Evolutionary conservation across 1,140 invertebrate genomes (phyloP).

Genomic region (Drosophila kohkoa): DNA sequence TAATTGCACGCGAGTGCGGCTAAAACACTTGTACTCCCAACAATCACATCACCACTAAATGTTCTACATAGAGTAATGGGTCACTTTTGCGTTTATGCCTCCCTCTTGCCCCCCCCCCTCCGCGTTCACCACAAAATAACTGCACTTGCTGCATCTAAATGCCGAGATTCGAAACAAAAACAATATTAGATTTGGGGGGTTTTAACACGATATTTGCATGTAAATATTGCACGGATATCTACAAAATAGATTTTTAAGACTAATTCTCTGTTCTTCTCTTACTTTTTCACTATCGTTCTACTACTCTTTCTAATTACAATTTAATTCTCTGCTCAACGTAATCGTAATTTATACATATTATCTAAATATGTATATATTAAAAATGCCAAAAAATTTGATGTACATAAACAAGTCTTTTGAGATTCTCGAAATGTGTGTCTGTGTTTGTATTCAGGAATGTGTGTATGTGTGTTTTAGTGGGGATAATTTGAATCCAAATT

Average conservation of each 20-base stretch:
- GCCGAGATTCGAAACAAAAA: slow-evolving; percentile 67
- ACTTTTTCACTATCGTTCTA: too few species aligned
- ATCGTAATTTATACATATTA: slow-evolving; percentile 12
- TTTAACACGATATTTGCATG: slow-evolving; percentile 63
- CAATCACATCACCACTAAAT: neutral
- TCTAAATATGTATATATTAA: slow-evolving; percentile 21
- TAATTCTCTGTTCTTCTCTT: neutral
- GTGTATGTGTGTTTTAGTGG: slow-evolving; percentile 45
- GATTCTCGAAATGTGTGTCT: slow-evolving; percentile 70
- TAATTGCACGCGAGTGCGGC: slow-evolving; percentile 50
- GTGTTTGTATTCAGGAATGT: slow-evolving; percentile 34
- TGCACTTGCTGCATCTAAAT: slow-evolving; percentile 46
- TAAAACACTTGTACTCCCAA: neutral
- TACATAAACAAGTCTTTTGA: slow-evolving; percentile 72
- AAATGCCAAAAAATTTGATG: slow-evolving; percentile 57
- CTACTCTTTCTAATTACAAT: slow-evolving; percentile 6
- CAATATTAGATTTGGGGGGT: slow-evolving; percentile 35
- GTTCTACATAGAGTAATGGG: slow-evolving; percentile 9
- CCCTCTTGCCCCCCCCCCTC: neutral
- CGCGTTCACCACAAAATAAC: neutral
- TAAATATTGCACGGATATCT: slow-evolving; percentile 71
- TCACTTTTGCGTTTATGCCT: slow-evolving; percentile 29
- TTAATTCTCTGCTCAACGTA: slow-evolving; percentile 2
- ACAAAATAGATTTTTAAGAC: slow-evolving; percentile 46
- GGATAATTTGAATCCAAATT: slow-evolving; percentile 51